These are phyloP conservation scores for Rattus rattus DNA, from an alignment of 2,113 vertebrate genomes.

Conservation along the genomic window DNA sequence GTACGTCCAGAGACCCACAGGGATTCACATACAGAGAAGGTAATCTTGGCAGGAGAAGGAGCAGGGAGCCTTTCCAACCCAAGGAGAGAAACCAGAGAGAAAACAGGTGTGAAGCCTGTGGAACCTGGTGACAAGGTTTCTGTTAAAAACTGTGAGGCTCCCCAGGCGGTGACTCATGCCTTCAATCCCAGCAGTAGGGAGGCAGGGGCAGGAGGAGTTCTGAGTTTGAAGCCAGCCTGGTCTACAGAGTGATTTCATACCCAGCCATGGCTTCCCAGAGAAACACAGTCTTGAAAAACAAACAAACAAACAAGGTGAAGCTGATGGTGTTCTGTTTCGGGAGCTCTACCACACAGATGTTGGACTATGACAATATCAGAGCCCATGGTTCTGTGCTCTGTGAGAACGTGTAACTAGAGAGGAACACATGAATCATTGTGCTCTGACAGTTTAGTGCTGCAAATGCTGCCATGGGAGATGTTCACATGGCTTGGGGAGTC, in stretches of 20 bases:
- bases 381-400: background rate
- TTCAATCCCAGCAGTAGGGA: background rate
- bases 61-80: background rate
- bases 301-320: background rate
- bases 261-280: background rate
- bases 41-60: rapidly evolving
- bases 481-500: background rate
- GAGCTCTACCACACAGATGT: background rate
- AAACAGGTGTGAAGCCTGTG: background rate
- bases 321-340: background rate
- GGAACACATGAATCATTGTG: background rate
- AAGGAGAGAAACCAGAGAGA: background rate
- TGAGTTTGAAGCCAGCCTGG: background rate
- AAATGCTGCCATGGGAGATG: background rate
- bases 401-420: background rate
- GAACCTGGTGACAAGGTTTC: background rate
- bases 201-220: background rate
- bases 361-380: background rate
- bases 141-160: background rate
- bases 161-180: background rate
- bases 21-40: background rate
- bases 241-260: background rate
- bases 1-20: background rate
- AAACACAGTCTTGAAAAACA: background rate
- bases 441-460: background rate